Percentiles rank a stretch among this genome's conserved stretches.
phyloP scores from a whole-genome alignment of 2,797 vertebrate genomes.

The Otolemur crassicaudatus region DNA sequence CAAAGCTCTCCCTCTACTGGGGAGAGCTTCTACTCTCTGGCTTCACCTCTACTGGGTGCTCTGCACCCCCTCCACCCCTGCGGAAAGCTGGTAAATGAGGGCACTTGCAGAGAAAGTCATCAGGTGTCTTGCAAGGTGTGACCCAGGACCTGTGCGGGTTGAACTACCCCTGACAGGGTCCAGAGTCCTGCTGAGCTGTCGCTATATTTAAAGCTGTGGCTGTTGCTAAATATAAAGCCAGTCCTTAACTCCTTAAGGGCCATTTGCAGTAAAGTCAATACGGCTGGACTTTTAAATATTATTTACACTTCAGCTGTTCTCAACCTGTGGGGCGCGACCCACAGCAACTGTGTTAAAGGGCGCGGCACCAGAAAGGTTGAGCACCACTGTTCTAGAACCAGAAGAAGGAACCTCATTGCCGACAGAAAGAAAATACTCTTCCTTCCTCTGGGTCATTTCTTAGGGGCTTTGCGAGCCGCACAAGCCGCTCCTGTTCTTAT shows the following conservation, averaged over 20 bases:
- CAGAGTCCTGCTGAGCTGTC: too few relatives aligned
- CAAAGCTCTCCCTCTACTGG: accelerated
- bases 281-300: background rate
- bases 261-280: background rate
- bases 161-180: accelerated
- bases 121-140: too few relatives aligned
- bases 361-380: too few relatives aligned
- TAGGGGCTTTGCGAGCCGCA: too few relatives aligned
- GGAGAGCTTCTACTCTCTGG: too few relatives aligned
- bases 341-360: too few relatives aligned
- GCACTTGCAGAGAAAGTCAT: background rate
- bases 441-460: background rate
- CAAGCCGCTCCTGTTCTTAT: background rate
- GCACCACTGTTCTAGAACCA: background rate
- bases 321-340: too few relatives aligned
- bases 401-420: background rate
- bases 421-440: background rate
- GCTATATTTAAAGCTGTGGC: too few relatives aligned
- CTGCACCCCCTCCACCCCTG: accelerated
- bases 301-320: background rate
- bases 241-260: background rate
- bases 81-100: accelerated
- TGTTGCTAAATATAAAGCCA: background rate
- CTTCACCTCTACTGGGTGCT: too few relatives aligned
- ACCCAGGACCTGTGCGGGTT: accelerated